phyloP scores from a whole-genome alignment of 1,140 invertebrate genomes.

The Homalodisca vitripennis region DNA sequence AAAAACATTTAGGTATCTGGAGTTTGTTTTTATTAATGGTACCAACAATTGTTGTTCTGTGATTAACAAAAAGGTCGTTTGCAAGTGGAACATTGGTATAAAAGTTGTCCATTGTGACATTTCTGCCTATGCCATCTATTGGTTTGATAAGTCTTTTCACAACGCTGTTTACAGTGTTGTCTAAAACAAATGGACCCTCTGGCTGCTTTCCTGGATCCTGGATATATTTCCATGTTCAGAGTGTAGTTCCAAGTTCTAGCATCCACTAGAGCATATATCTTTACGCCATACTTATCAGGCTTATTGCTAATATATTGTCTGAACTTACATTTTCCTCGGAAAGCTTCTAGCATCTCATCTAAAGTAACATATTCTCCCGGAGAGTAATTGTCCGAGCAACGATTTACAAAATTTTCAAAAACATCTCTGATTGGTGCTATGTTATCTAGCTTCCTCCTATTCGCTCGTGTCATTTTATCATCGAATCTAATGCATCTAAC shows the following conservation, averaged over 20 bases:
- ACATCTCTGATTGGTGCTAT: too few species aligned
- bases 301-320: slow-evolving; percentile 27
- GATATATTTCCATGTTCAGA: slow-evolving; percentile 13
- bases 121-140: slow-evolving; percentile 43
- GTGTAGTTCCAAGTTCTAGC: slow-evolving; percentile 25
- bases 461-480: too few species aligned
- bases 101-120: slow-evolving; percentile 48
- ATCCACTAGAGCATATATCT: slow-evolving; percentile 28
- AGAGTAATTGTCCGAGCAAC: too few species aligned
- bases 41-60: slow-evolving; percentile 44
- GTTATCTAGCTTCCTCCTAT: too few species aligned
- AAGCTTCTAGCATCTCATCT: not conserved
- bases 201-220: not conserved
- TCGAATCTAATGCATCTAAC: too few species aligned
- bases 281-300: slow-evolving; percentile 20
- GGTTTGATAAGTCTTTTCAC: slow-evolving; percentile 13
- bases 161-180: not conserved
- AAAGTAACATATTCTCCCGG: not conserved
- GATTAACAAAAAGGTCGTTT: slow-evolving; percentile 37
- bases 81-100: slow-evolving; percentile 44
- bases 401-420: too few species aligned
- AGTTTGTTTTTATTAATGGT: slow-evolving; percentile 38
- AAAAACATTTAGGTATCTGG: not conserved
- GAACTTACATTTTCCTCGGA: slow-evolving; percentile 1
- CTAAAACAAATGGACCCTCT: not conserved